A percentile compares a stretch with the other conserved stretches of the same genome.
phyloP scores from a whole-genome alignment of 1,140 invertebrate genomes.

The Sinella curviseta region DNA sequence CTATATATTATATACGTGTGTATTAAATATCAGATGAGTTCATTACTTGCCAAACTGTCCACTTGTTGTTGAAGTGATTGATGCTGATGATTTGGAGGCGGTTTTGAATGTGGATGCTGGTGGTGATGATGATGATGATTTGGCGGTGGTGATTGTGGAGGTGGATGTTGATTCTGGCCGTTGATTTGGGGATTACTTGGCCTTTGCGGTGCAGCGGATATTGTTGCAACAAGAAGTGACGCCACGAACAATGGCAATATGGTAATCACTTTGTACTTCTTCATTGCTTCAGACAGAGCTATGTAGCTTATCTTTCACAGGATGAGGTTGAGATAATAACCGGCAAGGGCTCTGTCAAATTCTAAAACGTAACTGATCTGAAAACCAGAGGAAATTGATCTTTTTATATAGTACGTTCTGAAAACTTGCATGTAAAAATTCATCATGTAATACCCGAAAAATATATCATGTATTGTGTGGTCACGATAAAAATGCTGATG shows the following conservation, averaged over 20 bases:
- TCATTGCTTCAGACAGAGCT: too few relatives aligned
- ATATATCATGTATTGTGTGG: too few relatives aligned
- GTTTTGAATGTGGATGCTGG: neutral
- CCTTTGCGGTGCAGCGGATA: neutral
- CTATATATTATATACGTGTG: neutral
- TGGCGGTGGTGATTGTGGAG: neutral
- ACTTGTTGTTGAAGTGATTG: neutral
- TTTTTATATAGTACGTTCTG: too few relatives aligned
- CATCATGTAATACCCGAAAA: too few relatives aligned
- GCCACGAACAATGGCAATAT: neutral
- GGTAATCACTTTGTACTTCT: too few relatives aligned
- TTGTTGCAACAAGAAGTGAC: neutral
- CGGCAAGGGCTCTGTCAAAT: too few relatives aligned
- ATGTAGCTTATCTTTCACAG: too few relatives aligned
- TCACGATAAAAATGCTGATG: too few relatives aligned
- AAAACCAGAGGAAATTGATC: too few relatives aligned
- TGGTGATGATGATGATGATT: neutral
- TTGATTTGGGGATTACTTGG: neutral
- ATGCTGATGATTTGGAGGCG: neutral
- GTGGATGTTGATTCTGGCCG: neutral
- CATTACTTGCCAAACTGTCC: neutral
- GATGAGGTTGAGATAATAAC: too few relatives aligned
- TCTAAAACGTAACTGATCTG: too few relatives aligned
- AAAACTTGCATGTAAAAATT: too few relatives aligned
- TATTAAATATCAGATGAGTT: neutral